Percentiles rank a stretch among this genome's conserved stretches.
These are phyloP conservation scores for Sminthurides aquaticus DNA, from an alignment of 2,888 invertebrate species.

Conservation along the genomic window DNA sequence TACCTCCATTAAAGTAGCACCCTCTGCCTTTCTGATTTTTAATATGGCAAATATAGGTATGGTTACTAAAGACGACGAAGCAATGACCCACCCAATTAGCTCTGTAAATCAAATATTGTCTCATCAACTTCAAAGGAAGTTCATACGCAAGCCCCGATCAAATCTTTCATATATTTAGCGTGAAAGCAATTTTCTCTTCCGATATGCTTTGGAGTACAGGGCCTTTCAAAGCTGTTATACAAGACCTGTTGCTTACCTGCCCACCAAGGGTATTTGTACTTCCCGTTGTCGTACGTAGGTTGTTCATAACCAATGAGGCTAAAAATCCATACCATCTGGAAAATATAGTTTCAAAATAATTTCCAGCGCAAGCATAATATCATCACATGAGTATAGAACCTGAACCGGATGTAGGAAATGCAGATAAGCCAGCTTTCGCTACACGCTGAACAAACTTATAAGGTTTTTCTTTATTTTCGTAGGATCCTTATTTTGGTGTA, in stretches of 20 bases:
- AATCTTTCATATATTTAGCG: no score
- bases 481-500: no score
- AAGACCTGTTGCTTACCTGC: slow-evolving; percentile 32
- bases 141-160: no score
- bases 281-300: slow-evolving; percentile 73
- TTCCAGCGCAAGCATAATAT: not conserved
- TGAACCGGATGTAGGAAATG: no score
- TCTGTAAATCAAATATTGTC: no score
- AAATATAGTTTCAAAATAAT: no score
- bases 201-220: not conserved
- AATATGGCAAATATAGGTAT: slow-evolving; percentile 75
- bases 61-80: slow-evolving; percentile 71
- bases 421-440: no score
- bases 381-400: not conserved
- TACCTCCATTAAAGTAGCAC: slow-evolving; percentile 66
- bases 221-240: not conserved
- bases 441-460: no score
- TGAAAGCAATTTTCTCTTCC: not conserved
- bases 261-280: slow-evolving; percentile 73
- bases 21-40: slow-evolving; percentile 62
- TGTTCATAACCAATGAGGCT: slow-evolving; percentile 80
- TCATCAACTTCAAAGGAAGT: no score
- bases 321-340: slow-evolving; percentile 76
- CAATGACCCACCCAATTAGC: slow-evolving; percentile 76
- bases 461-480: not conserved